Percentiles rank a stretch among this genome's conserved stretches.
phyloP scores from a whole-genome alignment of 2,113 vertebrate species.

The Rhinogobius similis region DNA sequence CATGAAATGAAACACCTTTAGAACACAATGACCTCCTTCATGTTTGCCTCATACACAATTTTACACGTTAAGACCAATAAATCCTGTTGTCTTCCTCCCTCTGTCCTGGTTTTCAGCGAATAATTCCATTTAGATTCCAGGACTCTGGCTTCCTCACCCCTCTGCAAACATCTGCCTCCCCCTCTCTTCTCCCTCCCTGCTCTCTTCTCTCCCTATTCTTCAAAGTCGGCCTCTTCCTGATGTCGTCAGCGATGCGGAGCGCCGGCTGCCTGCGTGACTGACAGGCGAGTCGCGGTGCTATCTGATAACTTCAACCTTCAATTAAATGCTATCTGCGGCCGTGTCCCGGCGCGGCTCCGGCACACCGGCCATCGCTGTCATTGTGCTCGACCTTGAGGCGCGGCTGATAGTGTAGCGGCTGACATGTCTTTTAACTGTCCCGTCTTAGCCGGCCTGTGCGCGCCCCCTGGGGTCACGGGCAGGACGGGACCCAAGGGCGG shows the following conservation, averaged over 20 bases:
- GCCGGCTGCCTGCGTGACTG: conserved; percentile 68
- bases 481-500: conserved; percentile 1
- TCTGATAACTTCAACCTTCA: conserved; percentile 76
- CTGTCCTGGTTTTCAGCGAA: conserved; percentile 34
- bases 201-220: conserved; percentile 33
- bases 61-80: background rate
- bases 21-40: too few species aligned
- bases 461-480: too few species aligned
- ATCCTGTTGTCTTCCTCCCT: conserved; percentile 24
- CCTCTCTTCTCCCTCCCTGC: conserved; percentile 31
- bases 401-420: conserved; percentile 10
- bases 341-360: conserved; percentile 33
- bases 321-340: conserved; percentile 70
- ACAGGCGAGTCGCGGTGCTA: conserved; percentile 66
- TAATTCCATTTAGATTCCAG: conserved; percentile 68
- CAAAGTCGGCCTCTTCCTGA: conserved; percentile 59
- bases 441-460: conserved; percentile 1
- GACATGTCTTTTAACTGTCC: conserved; percentile 59
- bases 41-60: too few species aligned
- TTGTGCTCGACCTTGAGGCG: conserved; percentile 70
- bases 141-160: conserved; percentile 60
- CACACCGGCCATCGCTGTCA: conserved; percentile 46
- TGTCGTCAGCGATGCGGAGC: conserved; percentile 60
- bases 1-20: too few species aligned
- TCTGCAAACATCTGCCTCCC: conserved; percentile 21